Percentiles rank a stretch among this genome's conserved stretches.
Conservation (phyloP, 2,888 invertebrate species). For the Anoncus sp. region DNA sequence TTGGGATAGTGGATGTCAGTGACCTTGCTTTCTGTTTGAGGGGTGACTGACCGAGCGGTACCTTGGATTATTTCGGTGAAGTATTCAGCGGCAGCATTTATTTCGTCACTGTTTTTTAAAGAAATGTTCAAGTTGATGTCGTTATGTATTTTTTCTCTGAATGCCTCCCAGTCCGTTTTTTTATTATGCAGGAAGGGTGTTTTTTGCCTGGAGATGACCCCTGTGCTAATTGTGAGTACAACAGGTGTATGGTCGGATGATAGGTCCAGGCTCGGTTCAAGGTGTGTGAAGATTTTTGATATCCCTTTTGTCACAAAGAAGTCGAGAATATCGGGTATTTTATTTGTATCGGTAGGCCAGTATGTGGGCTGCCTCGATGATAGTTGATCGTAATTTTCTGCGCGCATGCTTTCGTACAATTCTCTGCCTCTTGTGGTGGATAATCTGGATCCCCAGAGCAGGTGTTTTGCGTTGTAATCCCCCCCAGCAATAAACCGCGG, state of each 20-base stretch:
- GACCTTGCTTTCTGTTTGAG: no score
- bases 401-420: constrained; percentile 32
- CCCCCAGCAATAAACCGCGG: constrained; percentile 61
- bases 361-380: constrained; percentile 65
- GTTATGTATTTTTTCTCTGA: constrained; percentile 37
- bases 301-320: constrained; percentile 67
- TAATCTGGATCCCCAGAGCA: constrained; percentile 65
- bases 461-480: constrained; percentile 66
- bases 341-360: constrained; percentile 66
- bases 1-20: constrained; percentile 29
- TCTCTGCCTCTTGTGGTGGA: constrained; percentile 52
- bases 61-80: constrained; percentile 32
- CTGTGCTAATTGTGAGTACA: constrained; percentile 58
- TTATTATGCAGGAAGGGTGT: no score
- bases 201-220: constrained; percentile 33
- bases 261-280: constrained; percentile 58
- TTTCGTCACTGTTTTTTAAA: constrained; percentile 57
- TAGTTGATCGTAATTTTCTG: constrained; percentile 22
- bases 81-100: constrained; percentile 52
- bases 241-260: constrained; percentile 65
- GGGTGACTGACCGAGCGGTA: constrained; percentile 2
- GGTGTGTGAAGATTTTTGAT: no score
- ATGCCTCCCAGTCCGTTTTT: constrained; percentile 57
- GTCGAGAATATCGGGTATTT: constrained; percentile 70
- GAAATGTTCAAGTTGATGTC: constrained; percentile 40